Evolutionary conservation across 2,113 vertebrate species (phyloP).

Genomic region (Vimba vimba): DNA sequence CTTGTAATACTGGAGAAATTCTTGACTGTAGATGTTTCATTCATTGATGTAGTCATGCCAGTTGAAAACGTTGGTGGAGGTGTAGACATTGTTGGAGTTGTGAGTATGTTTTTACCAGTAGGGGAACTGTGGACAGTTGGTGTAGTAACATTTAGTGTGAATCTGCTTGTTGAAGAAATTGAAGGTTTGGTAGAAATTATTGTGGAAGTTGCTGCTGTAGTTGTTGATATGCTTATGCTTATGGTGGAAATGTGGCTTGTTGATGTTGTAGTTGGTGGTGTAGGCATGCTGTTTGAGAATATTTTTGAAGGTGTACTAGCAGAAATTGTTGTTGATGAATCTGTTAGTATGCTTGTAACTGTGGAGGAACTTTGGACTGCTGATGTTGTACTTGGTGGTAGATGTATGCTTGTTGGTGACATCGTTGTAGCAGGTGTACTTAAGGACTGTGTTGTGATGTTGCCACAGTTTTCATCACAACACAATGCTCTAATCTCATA

Average conservation of each 20-base stretch:
- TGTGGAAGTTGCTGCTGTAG: background rate
- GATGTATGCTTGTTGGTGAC: background rate
- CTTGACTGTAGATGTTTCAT: background rate
- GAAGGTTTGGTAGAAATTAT: background rate
- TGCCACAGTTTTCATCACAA: constrained; percentile 42
- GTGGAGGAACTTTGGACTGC: background rate
- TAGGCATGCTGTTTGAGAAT: background rate
- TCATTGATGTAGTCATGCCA: background rate
- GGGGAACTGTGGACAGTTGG: background rate
- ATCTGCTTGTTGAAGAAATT: background rate
- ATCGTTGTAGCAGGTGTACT: background rate
- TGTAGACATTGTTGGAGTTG: background rate
- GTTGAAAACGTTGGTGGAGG: background rate
- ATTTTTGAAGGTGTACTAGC: background rate
- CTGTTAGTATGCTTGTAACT: background rate
- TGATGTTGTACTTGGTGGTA: background rate
- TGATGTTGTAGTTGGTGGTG: background rate
- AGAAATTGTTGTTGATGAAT: background rate
- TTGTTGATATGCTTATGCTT: no score
- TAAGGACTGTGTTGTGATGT: background rate
- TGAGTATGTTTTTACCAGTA: background rate
- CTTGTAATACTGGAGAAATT: background rate
- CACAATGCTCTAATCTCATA: constrained; percentile 65
- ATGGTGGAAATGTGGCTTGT: no score
- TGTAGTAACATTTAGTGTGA: background rate